Conservation (phyloP, 2,797 vertebrate genomes). For the Oreonectes daqikongensis region DNA sequence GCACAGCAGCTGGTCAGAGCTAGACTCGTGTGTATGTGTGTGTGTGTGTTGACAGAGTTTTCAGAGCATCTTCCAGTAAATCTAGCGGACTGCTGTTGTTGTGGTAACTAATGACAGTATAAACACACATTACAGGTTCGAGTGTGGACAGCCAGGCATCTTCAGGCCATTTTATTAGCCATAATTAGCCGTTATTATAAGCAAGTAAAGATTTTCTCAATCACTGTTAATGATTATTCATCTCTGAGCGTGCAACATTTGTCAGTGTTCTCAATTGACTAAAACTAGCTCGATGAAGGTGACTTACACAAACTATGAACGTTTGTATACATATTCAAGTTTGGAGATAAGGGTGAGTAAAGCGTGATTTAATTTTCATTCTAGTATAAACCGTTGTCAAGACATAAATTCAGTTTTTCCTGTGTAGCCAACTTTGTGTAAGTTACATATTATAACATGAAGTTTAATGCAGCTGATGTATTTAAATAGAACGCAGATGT, state of each 20-base stretch:
- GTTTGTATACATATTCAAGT: too few species aligned
- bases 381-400: too few species aligned
- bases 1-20: conserved; percentile 21
- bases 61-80: background rate
- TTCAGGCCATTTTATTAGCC: background rate
- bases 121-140: conserved; percentile 61
- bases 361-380: too few species aligned
- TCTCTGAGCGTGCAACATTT: conserved; percentile 11
- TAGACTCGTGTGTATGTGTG: background rate
- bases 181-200: conserved; percentile 8
- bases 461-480: background rate
- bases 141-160: background rate
- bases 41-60: conserved; percentile 15
- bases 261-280: conserved; percentile 8
- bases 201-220: conserved; percentile 19
- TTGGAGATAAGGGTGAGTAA: too few species aligned
- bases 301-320: background rate
- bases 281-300: conserved; percentile 6
- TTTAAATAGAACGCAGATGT: conserved; percentile 5
- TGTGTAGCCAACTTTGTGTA: background rate
- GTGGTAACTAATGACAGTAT: conserved; percentile 66
- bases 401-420: background rate
- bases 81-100: conserved; percentile 14
- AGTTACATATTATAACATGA: background rate
- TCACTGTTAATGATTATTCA: conserved; percentile 27